Evolutionary conservation across 2,113 vertebrate species (phyloP).

Genomic region (Salvelinus alpinus): DNA sequence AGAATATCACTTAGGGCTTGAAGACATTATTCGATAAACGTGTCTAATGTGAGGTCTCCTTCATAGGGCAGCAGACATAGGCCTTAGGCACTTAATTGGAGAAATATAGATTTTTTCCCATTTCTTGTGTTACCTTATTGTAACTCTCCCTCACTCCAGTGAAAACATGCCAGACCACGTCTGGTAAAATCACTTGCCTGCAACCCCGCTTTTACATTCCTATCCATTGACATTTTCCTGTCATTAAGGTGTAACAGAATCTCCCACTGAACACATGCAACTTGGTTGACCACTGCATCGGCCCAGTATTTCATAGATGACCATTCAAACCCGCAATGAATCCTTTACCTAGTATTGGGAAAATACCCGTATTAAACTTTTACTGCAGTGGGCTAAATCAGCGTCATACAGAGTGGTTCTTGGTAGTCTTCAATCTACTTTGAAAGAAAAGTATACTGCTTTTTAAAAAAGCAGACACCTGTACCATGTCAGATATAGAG

Average conservation of each 20-base stretch:
- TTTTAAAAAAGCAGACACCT: too few relatives aligned
- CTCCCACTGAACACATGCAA: slow-evolving; percentile 69
- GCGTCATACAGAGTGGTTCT: too few relatives aligned
- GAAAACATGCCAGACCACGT: slow-evolving; percentile 78
- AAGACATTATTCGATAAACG: slow-evolving; percentile 3
- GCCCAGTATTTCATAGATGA: slow-evolving; percentile 35
- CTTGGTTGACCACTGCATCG: slow-evolving; percentile 65
- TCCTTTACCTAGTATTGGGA: slow-evolving; percentile 24
- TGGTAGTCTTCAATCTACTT: too few relatives aligned
- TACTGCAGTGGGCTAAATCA: too few relatives aligned
- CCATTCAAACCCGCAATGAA: slow-evolving; percentile 22
- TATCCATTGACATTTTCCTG: slow-evolving; percentile 80
- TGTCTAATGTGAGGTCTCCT: neutral
- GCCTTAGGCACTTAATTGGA: slow-evolving; percentile 41
- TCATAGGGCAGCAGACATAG: slow-evolving; percentile 19
- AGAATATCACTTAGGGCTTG: slow-evolving; percentile 14
- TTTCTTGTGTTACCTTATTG: slow-evolving; percentile 64
- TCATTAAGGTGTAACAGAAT: slow-evolving; percentile 76
- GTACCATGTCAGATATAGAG: too few relatives aligned
- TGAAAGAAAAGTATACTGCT: too few relatives aligned
- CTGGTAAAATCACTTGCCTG: slow-evolving; percentile 76
- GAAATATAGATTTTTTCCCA: slow-evolving; percentile 28
- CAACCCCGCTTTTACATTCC: slow-evolving; percentile 72
- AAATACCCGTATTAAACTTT: too few relatives aligned
- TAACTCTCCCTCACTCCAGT: slow-evolving; percentile 67